A percentile compares a stretch with the other conserved stretches of the same genome.
Evolutionary conservation across 2,113 vertebrate genomes (phyloP).

Genomic region (Ciconia boyciana): DNA sequence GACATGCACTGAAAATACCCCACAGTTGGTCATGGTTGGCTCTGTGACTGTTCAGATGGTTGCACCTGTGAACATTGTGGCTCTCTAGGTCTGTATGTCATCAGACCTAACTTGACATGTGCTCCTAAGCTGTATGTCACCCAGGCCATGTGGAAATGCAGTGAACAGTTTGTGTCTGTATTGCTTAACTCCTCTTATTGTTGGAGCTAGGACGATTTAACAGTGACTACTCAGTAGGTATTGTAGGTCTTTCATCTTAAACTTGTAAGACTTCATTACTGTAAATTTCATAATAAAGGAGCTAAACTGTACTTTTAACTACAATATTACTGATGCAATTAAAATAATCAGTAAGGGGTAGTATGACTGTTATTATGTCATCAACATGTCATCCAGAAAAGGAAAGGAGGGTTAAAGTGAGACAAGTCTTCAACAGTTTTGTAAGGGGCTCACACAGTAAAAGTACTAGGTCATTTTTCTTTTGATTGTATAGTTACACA

Average conservation of each 20-base stretch:
- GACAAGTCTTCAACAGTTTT: background rate
- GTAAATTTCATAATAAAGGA: background rate
- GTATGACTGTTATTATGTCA: background rate
- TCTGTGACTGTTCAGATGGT: background rate
- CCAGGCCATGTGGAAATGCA: background rate
- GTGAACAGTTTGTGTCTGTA: background rate
- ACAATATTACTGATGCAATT: background rate
- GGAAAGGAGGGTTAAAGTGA: background rate
- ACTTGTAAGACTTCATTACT: background rate
- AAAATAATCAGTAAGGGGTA: background rate
- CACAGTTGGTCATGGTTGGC: fast-evolving
- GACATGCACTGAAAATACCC: background rate
- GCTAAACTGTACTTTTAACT: background rate
- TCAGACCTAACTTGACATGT: background rate
- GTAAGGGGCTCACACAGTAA: background rate
- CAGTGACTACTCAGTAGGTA: background rate
- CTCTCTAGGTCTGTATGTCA: background rate
- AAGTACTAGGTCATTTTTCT: background rate
- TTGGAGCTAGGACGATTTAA: background rate
- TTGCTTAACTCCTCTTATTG: background rate
- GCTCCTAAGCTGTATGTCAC: background rate
- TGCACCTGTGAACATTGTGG: background rate
- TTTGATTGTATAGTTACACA: background rate
- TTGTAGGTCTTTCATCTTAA: background rate
- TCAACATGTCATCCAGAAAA: background rate